A percentile compares a stretch with the other conserved stretches of the same genome.
Evolutionary conservation across 2,888 invertebrate species (phyloP).

Genomic region (Erebia aethiops): DNA sequence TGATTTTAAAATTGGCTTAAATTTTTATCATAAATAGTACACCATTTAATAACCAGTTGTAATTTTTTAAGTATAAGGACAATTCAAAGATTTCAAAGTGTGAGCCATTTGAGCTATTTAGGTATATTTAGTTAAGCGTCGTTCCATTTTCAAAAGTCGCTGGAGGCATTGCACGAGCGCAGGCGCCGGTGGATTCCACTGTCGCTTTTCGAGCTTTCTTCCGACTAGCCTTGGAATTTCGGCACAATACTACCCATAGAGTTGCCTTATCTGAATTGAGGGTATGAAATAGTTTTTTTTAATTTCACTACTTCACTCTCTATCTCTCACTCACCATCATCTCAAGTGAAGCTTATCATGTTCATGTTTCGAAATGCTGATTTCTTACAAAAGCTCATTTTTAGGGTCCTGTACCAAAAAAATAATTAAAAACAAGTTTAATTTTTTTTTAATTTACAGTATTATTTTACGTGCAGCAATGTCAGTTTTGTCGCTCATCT

Average conservation of each 20-base stretch:
- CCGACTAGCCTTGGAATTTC: slow-evolving; percentile 75
- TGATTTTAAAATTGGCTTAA: background rate
- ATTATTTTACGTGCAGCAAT: no score
- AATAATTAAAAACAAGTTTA: no score
- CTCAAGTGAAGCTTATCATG: no score
- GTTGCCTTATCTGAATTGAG: slow-evolving; percentile 30
- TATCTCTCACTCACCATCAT: no score
- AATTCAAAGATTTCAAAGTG: background rate
- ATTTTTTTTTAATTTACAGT: no score
- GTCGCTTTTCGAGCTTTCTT: slow-evolving; percentile 81
- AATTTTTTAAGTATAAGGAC: background rate
- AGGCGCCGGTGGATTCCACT: slow-evolving; percentile 76
- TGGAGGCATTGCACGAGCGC: slow-evolving; percentile 64
- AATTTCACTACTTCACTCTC: no score
- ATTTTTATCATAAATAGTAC: background rate
- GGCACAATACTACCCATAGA: slow-evolving; percentile 58
- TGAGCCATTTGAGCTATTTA: background rate
- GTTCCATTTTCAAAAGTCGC: slow-evolving; percentile 46
- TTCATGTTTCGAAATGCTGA: no score
- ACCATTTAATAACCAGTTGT: no score
- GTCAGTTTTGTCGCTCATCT: no score
- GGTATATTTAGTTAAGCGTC: slow-evolving; percentile 4
- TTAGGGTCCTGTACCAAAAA: no score
- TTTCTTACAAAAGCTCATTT: no score
- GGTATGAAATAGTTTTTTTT: no score